A percentile compares a stretch with the other conserved stretches of the same genome.
These are phyloP conservation scores for Alauda arvensis DNA, from an alignment of 2,797 vertebrate species.

Conservation along the genomic window DNA sequence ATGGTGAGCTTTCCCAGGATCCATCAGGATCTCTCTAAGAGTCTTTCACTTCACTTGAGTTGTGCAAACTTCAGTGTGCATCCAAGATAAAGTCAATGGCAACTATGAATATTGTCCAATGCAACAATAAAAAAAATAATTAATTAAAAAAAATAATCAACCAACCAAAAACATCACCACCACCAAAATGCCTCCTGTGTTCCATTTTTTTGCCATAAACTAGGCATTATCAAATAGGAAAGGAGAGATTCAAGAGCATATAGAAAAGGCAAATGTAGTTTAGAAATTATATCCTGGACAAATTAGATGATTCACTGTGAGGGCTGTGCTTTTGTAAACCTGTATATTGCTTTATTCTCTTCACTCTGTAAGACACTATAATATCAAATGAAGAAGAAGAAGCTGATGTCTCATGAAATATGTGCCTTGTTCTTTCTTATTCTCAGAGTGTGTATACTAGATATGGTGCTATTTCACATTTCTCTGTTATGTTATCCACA, in stretches of 20 bases:
- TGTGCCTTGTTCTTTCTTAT: not conserved
- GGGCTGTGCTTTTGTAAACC: not conserved
- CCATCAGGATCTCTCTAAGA: not conserved
- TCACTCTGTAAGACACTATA: not conserved
- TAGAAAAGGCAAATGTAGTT: accelerated
- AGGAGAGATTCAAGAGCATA: not conserved
- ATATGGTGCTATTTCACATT: not conserved
- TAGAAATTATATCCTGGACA: not conserved
- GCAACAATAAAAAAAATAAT: not conserved
- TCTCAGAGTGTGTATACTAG: not conserved
- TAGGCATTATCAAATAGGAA: not conserved
- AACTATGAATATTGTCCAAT: not conserved
- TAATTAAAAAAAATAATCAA: not conserved
- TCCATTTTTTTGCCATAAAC: not conserved
- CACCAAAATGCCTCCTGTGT: not conserved
- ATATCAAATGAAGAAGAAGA: not conserved
- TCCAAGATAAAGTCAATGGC: not conserved
- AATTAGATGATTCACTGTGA: not conserved
- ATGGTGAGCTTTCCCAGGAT: not conserved
- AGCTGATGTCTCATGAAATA: not conserved
- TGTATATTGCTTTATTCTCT: not conserved
- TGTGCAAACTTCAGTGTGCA: not conserved
- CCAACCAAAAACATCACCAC: accelerated
- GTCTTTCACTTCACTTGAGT: not conserved
- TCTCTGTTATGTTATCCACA: not conserved